phyloP scores from a whole-genome alignment of 2,888 invertebrate genomes.

The Petrolisthes manimaculis region DNA sequence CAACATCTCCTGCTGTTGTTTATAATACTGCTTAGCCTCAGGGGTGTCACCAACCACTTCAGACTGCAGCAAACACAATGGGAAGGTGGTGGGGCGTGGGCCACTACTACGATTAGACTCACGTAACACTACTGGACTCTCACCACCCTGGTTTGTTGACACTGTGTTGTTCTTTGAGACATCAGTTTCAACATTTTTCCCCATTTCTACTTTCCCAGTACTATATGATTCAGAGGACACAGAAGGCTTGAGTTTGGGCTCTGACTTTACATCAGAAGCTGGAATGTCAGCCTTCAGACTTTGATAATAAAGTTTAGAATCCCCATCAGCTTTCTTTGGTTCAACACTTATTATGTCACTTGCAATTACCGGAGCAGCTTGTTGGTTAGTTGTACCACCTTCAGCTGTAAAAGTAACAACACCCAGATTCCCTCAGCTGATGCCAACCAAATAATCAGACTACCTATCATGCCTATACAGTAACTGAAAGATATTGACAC shows the following conservation, averaged over 20 bases:
- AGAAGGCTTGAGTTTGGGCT: not conserved
- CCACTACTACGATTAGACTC: conserved; percentile 42
- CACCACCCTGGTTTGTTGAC: conserved; percentile 12
- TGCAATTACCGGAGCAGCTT: conserved; percentile 31
- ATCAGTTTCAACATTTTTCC: not conserved
- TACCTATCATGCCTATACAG: conserved; percentile 18
- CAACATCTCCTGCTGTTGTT: conserved; percentile 54
- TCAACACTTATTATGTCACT: conserved; percentile 19
- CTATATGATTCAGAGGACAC: conserved; percentile 9
- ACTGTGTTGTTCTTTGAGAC: not conserved
- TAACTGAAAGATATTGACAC: too few species aligned
- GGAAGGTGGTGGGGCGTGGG: conserved; percentile 59
- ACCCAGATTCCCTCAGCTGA: conserved; percentile 45
- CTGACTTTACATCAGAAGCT: not conserved
- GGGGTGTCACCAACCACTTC: conserved; percentile 52
- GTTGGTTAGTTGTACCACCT: conserved; percentile 46
- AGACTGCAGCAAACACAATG: conserved; percentile 57
- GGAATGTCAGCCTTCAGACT: not conserved
- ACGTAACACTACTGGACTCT: conserved; percentile 39
- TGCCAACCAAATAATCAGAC: conserved; percentile 28
- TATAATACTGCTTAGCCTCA: conserved; percentile 60
- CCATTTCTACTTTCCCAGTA: conserved; percentile 15
- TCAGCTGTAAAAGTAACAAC: conserved; percentile 53
- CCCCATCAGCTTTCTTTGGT: conserved; percentile 34
- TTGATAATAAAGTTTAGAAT: conserved; percentile 16